Evolutionary conservation across 2,113 vertebrate species (phyloP).

Genomic region (Lagopus leucura): DNA sequence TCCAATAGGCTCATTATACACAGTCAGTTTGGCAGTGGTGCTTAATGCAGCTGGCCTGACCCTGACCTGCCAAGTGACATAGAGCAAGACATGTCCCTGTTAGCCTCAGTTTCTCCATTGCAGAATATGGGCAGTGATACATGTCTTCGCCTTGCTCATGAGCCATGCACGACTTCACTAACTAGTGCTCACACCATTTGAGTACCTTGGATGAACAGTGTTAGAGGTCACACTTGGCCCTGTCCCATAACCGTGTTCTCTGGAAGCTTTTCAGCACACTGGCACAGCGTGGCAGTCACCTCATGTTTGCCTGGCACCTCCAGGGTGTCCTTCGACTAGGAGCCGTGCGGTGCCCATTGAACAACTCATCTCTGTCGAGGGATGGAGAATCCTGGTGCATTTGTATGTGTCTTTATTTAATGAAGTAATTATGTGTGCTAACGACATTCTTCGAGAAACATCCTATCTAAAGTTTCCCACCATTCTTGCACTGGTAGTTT

Average conservation of each 20-base stretch:
- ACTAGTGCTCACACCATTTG: neutral
- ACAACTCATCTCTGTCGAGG: slow-evolving; percentile 29
- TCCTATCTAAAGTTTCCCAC: slow-evolving; percentile 82
- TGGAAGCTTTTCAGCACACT: neutral
- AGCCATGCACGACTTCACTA: neutral
- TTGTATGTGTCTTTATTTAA: slow-evolving; percentile 39
- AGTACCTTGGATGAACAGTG: neutral
- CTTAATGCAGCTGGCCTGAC: neutral
- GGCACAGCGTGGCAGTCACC: neutral
- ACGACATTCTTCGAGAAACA: slow-evolving; percentile 79
- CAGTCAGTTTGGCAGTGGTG: neutral
- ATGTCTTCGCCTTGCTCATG: neutral
- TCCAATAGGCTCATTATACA: slow-evolving; percentile 20
- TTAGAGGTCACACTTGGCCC: neutral
- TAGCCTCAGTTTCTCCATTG: slow-evolving; percentile 20
- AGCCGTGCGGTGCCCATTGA: neutral
- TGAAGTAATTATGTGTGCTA: slow-evolving; percentile 77
- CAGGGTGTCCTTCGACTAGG: neutral
- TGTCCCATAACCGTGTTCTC: neutral
- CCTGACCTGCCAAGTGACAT: neutral
- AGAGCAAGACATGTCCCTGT: neutral
- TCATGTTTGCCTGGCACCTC: slow-evolving; percentile 5
- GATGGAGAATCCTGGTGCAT: neutral
- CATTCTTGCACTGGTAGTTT: slow-evolving; percentile 72
- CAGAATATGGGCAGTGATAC: neutral